Evolutionary conservation across 2,888 invertebrate genomes (phyloP).

Genomic region (Cephus spinipes): DNA sequence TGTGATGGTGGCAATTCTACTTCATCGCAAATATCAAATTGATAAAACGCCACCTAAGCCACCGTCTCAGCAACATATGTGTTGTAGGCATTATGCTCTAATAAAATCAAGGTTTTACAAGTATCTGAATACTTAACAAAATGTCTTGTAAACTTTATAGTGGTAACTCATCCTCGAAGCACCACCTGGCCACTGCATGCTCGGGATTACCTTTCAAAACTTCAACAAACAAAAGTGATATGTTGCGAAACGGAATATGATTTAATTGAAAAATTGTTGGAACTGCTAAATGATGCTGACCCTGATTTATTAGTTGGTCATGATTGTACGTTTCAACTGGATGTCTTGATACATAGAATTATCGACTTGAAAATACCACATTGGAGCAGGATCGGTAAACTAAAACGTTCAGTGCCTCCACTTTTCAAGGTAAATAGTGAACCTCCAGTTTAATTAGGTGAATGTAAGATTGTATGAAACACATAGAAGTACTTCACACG

Average conservation of each 20-base stretch:
- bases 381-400: slow-evolving; percentile 91
- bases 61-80: slow-evolving; percentile 88
- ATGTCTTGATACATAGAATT: slow-evolving; percentile 89
- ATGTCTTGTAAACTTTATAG: slow-evolving; percentile 67
- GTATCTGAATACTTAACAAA: slow-evolving; percentile 12
- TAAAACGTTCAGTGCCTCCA: slow-evolving; percentile 75
- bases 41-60: slow-evolving; percentile 86
- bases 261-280: slow-evolving; percentile 86
- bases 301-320: slow-evolving; percentile 96
- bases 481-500: too few relatives aligned
- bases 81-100: slow-evolving; percentile 72
- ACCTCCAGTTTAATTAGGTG: slow-evolving; percentile 8
- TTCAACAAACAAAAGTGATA: slow-evolving; percentile 79
- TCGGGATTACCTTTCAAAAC: slow-evolving; percentile 76
- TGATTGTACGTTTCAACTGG: slow-evolving; percentile 91
- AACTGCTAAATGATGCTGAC: slow-evolving; percentile 87
- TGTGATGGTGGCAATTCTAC: slow-evolving; percentile 83
- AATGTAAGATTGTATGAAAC: not conserved
- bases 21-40: slow-evolving; percentile 83
- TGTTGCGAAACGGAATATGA: slow-evolving; percentile 88
- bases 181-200: slow-evolving; percentile 88
- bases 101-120: not conserved
- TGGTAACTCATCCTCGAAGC: slow-evolving; percentile 83
- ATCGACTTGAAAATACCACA: slow-evolving; percentile 80
- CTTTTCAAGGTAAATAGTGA: slow-evolving; percentile 51